These are phyloP conservation scores for Biston betularia DNA, from an alignment of 2,888 invertebrate genomes.

Conservation along the genomic window DNA sequence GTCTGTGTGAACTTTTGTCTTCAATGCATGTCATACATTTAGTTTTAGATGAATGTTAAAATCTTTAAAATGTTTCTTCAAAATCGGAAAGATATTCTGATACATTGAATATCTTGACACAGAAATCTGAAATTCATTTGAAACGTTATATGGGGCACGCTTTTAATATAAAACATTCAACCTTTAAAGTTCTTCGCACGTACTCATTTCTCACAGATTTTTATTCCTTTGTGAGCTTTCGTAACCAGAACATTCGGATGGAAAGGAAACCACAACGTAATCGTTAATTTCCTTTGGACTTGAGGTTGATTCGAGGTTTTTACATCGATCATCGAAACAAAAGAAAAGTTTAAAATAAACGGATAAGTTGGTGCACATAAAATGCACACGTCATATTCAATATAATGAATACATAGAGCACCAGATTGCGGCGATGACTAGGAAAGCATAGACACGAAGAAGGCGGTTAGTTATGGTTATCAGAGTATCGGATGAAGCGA, in stretches of 20 bases:
- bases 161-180: not conserved
- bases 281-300: constrained; percentile 48
- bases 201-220: constrained; percentile 33
- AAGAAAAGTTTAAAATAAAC: constrained; percentile 24
- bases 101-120: too few relatives aligned
- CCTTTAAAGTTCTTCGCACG: constrained; percentile 7
- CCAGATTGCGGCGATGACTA: constrained; percentile 53
- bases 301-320: constrained; percentile 36
- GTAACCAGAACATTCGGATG: constrained; percentile 41
- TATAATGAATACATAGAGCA: constrained; percentile 36
- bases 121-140: not conserved
- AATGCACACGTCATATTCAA: not conserved
- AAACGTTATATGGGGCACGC: not conserved
- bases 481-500: constrained; percentile 78
- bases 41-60: not conserved
- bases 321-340: constrained; percentile 15
- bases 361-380: not conserved
- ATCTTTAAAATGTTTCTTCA: not conserved
- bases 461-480: constrained; percentile 47
- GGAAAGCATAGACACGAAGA: constrained; percentile 58
- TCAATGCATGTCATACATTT: constrained; percentile 29
- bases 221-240: constrained; percentile 45
- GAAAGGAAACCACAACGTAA: constrained; percentile 58
- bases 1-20: constrained; percentile 43
- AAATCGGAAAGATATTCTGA: not conserved